These are phyloP conservation scores for Egretta garzetta DNA, from an alignment of 2,113 vertebrate species.

Conservation along the genomic window DNA sequence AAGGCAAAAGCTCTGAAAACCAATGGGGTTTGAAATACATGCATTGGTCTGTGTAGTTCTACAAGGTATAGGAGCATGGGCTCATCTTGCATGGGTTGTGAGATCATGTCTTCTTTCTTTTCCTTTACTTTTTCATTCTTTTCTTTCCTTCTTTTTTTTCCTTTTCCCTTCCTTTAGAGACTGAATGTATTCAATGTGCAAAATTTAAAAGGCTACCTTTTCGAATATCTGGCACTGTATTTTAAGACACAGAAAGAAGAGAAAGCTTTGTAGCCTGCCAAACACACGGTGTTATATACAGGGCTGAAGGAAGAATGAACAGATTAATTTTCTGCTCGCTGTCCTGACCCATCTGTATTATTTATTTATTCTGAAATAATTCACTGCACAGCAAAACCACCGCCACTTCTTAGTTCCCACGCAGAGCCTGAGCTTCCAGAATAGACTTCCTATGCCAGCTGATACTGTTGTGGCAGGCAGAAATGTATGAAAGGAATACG, in stretches of 20 bases:
- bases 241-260: neutral
- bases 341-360: neutral
- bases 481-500: neutral
- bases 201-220: neutral
- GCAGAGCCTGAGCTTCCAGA: neutral
- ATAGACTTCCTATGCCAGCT: neutral
- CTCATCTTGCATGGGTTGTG: neutral
- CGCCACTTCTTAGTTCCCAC: neutral
- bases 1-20: neutral
- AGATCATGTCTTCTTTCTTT: neutral
- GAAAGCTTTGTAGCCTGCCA: neutral
- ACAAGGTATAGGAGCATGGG: neutral
- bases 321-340: slow-evolving; percentile 7
- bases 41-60: neutral
- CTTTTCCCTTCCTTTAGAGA: neutral
- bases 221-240: neutral
- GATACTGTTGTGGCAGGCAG: neutral
- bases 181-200: neutral
- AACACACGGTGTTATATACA: neutral
- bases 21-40: neutral
- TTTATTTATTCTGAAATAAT: slow-evolving; percentile 34
- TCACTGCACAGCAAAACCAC: neutral
- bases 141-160: neutral
- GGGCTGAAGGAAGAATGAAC: neutral
- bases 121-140: neutral